These are phyloP conservation scores for Drosophila grimshawi DNA, from an alignment of 1,140 invertebrate species.

Conservation along the genomic window DNA sequence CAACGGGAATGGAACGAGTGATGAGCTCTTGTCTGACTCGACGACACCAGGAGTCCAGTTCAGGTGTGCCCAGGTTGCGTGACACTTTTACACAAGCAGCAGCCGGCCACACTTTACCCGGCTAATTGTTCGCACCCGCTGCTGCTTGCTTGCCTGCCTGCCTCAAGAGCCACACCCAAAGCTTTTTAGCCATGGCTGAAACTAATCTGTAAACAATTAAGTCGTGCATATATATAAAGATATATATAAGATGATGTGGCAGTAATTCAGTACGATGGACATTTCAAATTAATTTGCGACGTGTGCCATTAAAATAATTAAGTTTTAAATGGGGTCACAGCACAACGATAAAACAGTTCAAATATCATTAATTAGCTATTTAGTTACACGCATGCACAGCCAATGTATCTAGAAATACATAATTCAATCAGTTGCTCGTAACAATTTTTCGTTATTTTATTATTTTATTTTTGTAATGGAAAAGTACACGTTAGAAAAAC, in stretches of 20 bases:
- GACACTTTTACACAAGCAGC: constrained; percentile 67
- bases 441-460: not conserved
- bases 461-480: constrained; percentile 43
- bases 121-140: constrained; percentile 77
- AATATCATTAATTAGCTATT: constrained; percentile 47
- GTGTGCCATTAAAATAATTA: constrained; percentile 75
- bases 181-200: constrained; percentile 39
- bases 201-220: constrained; percentile 79
- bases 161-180: constrained; percentile 58
- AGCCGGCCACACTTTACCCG: constrained; percentile 42
- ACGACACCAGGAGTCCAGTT: not conserved
- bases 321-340: constrained; percentile 42
- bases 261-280: constrained; percentile 27
- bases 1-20: constrained; percentile 45
- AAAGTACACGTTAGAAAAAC: constrained; percentile 48
- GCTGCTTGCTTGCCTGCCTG: constrained; percentile 46
- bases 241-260: constrained; percentile 3
- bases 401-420: constrained; percentile 38
- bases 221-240: constrained; percentile 20
- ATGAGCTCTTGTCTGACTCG: constrained; percentile 29
- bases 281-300: constrained; percentile 74
- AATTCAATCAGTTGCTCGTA: constrained; percentile 53
- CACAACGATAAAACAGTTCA: constrained; percentile 37
- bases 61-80: constrained; percentile 60
- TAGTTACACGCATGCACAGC: constrained; percentile 5